A percentile compares a stretch with the other conserved stretches of the same genome.
These are phyloP conservation scores for Drosophila hydei DNA, from an alignment of 1,140 invertebrate species.

Conservation along the genomic window DNA sequence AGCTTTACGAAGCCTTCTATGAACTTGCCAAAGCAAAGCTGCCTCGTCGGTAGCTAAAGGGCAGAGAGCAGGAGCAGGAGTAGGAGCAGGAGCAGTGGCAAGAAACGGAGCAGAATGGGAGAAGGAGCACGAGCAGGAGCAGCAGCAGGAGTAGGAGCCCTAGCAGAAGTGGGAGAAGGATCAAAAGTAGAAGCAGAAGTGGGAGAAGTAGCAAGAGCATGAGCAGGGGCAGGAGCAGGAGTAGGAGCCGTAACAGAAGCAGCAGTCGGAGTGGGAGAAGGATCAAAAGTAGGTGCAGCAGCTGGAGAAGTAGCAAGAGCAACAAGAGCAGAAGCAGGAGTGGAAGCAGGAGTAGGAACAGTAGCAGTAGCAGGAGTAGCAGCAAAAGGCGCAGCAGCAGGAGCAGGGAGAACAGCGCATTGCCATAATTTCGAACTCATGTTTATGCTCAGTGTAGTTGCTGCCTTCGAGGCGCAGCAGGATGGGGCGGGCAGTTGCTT, in stretches of 20 bases:
- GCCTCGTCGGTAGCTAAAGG: background rate
- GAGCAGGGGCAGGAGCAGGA: background rate
- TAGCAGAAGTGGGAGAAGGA: conserved; percentile 22
- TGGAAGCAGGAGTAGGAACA: conserved; percentile 32
- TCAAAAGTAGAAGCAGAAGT: conserved; percentile 58
- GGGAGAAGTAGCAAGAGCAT: no score
- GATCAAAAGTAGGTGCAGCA: no score
- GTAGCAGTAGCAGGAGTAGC: conserved; percentile 19
- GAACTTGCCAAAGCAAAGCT: conserved; percentile 19
- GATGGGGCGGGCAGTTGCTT: conserved; percentile 6
- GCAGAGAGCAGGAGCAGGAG: background rate
- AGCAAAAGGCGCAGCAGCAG: conserved; percentile 58
- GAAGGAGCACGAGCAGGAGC: conserved; percentile 44
- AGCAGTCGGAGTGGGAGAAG: conserved; percentile 24
- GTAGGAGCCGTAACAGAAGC: conserved; percentile 56
- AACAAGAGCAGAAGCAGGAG: conserved; percentile 42
- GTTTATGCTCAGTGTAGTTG: conserved; percentile 35
- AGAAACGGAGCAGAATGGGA: no score
- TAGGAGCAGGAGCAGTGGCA: conserved; percentile 59
- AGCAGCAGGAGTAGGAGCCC: conserved; percentile 38
- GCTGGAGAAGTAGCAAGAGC: conserved; percentile 44
- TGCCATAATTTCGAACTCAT: conserved; percentile 70
- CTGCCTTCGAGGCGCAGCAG: conserved; percentile 58
- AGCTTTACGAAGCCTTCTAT: conserved; percentile 70
- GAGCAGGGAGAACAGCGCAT: conserved; percentile 4